Evolutionary conservation across 2,113 vertebrate species (phyloP).

Genomic region (Odontesthes bonariensis): DNA sequence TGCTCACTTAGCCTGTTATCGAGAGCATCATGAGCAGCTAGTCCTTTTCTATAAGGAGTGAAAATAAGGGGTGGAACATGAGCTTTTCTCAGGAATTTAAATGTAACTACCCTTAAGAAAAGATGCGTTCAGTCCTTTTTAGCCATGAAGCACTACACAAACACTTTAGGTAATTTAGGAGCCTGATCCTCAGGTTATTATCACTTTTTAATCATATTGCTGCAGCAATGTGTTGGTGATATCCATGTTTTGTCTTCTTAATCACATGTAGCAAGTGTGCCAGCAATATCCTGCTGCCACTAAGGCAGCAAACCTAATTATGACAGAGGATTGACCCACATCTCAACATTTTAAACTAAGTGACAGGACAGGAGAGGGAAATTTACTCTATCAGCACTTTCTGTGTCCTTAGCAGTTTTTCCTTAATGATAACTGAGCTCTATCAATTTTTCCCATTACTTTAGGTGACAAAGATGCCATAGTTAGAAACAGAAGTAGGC

Average conservation of each 20-base stretch:
- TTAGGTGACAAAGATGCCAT: too few relatives aligned
- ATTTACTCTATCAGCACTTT: background rate
- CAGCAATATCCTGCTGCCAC: too few relatives aligned
- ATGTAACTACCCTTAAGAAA: background rate
- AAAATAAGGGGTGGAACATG: background rate
- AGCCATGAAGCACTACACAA: background rate
- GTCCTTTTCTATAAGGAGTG: background rate
- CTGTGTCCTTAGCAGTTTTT: background rate
- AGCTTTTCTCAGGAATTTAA: background rate
- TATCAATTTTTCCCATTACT: background rate
- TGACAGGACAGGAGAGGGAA: background rate
- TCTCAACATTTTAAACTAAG: background rate
- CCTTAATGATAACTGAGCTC: background rate
- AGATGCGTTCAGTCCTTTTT: background rate
- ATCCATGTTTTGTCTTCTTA: background rate
- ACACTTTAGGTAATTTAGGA: background rate
- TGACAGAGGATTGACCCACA: background rate
- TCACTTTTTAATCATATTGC: too few relatives aligned
- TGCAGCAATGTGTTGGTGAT: background rate
- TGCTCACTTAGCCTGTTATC: too few relatives aligned
- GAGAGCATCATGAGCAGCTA: too few relatives aligned
- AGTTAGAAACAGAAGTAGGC: background rate
- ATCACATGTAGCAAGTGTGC: background rate
- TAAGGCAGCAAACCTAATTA: background rate
- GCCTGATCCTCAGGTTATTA: too few relatives aligned